A percentile compares a stretch with the other conserved stretches of the same genome.
These are phyloP conservation scores for Pelodytes ibericus DNA, from an alignment of 2,797 vertebrate genomes.

Conservation along the genomic window DNA sequence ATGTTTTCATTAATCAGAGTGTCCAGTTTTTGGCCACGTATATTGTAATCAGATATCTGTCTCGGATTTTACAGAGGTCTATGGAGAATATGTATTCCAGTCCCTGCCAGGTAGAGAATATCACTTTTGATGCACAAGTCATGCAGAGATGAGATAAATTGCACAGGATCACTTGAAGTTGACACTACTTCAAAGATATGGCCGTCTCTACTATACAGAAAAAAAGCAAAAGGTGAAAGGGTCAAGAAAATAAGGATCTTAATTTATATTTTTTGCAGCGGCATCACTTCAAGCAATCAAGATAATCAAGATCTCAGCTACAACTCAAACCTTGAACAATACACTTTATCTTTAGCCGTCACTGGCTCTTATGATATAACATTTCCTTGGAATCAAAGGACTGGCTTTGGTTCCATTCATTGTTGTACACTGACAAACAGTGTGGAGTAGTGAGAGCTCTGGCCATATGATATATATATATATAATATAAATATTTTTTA, in stretches of 20 bases:
- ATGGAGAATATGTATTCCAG: neutral
- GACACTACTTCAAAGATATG: slow-evolving; percentile 29
- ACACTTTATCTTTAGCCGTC: slow-evolving; percentile 33
- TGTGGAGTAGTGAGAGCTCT: neutral
- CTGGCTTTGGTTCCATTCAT: slow-evolving; percentile 3
- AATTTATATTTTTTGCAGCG: slow-evolving; percentile 38
- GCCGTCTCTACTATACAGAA: slow-evolving; percentile 18
- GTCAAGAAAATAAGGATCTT: slow-evolving; percentile 50
- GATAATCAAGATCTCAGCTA: slow-evolving; percentile 47
- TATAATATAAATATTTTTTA: no score
- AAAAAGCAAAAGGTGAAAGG: slow-evolving; percentile 31
- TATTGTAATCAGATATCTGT: no score
- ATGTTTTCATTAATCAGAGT: no score
- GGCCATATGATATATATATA: neutral
- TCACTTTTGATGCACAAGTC: slow-evolving; percentile 37
- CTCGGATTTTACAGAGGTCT: neutral
- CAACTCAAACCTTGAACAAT: slow-evolving; percentile 32
- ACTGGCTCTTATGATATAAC: slow-evolving; percentile 24
- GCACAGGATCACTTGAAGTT: slow-evolving; percentile 37
- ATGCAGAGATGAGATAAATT: slow-evolving; percentile 52
- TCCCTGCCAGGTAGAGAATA: slow-evolving; percentile 8
- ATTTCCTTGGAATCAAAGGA: slow-evolving; percentile 23
- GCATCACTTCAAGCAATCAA: slow-evolving; percentile 54
- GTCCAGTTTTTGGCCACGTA: neutral
- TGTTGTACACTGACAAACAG: neutral